Conservation (phyloP, 1,140 invertebrate genomes). For the Cydia amplana region DNA sequence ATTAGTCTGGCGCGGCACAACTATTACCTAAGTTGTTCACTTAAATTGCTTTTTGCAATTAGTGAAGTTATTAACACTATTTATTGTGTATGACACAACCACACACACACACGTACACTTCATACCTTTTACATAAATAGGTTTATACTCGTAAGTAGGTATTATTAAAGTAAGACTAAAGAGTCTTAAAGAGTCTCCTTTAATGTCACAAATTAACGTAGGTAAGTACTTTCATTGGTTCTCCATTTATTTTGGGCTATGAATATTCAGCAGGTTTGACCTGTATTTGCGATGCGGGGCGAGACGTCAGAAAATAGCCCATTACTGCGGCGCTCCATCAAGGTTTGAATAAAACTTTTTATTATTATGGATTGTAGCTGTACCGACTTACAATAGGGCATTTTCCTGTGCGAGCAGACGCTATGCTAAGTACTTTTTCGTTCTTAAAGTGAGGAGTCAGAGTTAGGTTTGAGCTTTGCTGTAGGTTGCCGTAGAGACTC, state of each 20-base stretch:
- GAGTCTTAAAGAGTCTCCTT: neutral
- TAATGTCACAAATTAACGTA: slow-evolving; percentile 6
- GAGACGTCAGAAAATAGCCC: slow-evolving; percentile 9
- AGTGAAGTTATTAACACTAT: too few relatives aligned
- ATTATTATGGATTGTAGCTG: slow-evolving; percentile 17
- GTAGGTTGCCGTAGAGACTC: neutral
- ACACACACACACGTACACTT: too few relatives aligned
- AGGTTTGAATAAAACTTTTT: slow-evolving; percentile 17
- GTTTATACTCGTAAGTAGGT: too few relatives aligned
- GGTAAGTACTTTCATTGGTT: neutral
- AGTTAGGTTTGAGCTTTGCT: neutral
- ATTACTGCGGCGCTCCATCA: slow-evolving; percentile 18
- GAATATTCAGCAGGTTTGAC: slow-evolving; percentile 19
- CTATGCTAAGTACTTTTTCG: neutral
- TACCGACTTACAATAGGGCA: slow-evolving; percentile 7
- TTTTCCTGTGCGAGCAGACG: neutral
- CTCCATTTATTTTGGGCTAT: neutral
- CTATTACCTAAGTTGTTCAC: too few relatives aligned
- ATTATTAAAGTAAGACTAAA: neutral
- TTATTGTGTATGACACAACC: too few relatives aligned
- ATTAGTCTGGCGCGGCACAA: too few relatives aligned
- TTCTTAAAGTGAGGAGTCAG: neutral
- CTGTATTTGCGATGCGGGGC: slow-evolving; percentile 15
- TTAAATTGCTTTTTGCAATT: too few relatives aligned
- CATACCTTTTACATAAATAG: too few relatives aligned